These are phyloP conservation scores for Oasisia sp. DNA, from an alignment of 2,888 invertebrate genomes.

Conservation along the genomic window DNA sequence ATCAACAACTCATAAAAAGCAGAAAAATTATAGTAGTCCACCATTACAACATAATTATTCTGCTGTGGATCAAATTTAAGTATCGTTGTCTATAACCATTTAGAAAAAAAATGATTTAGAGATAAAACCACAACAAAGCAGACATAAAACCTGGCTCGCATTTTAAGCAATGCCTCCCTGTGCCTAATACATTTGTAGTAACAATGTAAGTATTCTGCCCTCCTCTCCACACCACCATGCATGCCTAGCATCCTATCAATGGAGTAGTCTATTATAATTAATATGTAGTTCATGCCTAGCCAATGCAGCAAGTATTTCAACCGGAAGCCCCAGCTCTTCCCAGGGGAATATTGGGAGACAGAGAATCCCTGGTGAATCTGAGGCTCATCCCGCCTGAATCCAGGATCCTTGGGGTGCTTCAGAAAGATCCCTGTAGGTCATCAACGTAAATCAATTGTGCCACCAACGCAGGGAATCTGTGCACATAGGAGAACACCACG, in stretches of 20 bases:
- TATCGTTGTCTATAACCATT: neutral
- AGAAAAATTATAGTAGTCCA: too few relatives aligned
- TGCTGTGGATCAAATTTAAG: too few relatives aligned
- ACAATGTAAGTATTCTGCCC: neutral
- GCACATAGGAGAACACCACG: too few relatives aligned
- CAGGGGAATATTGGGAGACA: neutral
- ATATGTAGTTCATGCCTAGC: neutral
- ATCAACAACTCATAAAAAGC: too few relatives aligned
- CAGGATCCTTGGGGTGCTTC: neutral
- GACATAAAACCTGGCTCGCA: neutral
- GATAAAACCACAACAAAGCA: neutral
- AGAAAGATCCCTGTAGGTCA: neutral
- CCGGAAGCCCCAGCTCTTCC: neutral
- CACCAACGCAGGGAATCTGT: too few relatives aligned
- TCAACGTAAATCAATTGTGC: neutral
- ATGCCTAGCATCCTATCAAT: neutral
- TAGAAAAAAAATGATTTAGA: neutral
- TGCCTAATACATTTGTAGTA: neutral
- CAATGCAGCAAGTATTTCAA: neutral
- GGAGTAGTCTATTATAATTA: neutral
- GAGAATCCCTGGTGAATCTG: neutral
- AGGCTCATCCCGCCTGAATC: neutral
- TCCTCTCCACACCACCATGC: neutral
- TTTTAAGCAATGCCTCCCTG: neutral
- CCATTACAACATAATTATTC: too few relatives aligned